Evolutionary conservation across 2,113 vertebrate species (phyloP), one percentile per base, ranked within the genome.

Genomic region (Cacatua alba): DNA sequence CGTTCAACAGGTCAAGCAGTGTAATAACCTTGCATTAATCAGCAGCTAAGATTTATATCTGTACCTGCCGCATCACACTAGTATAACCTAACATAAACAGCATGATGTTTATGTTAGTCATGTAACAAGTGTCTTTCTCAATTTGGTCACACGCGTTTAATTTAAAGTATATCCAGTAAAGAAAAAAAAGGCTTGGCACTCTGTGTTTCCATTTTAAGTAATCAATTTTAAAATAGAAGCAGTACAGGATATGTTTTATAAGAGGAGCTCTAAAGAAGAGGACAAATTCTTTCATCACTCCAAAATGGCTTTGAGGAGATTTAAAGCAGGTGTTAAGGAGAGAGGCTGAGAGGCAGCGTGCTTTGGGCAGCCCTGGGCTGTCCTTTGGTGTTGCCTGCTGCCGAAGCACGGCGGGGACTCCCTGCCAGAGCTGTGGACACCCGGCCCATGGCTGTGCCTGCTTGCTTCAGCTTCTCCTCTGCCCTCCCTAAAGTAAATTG

Each of bases 21-120:
- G 92, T 94, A 95, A 97, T 97, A 96, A 98, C 97, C 98, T 98
- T 98, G 95, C 43, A 94, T 98, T 98, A 98, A 98, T 98, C 98
- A 98, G 97, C 97, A 98, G 93, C 97, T 97, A 62, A 96, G 96
- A 97, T 98, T 98, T 98, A 97, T 98, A 97, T 96, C 97, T 97
- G 96, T 97, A 93, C 89, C 96, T 96, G 81, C 37, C 64, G 77
- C 74, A 92, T 96, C 96, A 89, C 86, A 81, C 65, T 89, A 89
- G 95, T 91, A 75, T 86, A 96, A 94, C 59, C 90, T 83, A 95
- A 97, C 97, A 97, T 96, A 97, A 97, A 96, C 86, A 97, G 81
- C 69, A 7, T 83, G 82, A 70, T 94, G 90, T 97, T 97, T 96
- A 57, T 86, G 55, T 97, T 94, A 96, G 87, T 97, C 92, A 71